Evolutionary conservation across 2,113 vertebrate species (phyloP).

Genomic region (Otocyon megalotis): DNA sequence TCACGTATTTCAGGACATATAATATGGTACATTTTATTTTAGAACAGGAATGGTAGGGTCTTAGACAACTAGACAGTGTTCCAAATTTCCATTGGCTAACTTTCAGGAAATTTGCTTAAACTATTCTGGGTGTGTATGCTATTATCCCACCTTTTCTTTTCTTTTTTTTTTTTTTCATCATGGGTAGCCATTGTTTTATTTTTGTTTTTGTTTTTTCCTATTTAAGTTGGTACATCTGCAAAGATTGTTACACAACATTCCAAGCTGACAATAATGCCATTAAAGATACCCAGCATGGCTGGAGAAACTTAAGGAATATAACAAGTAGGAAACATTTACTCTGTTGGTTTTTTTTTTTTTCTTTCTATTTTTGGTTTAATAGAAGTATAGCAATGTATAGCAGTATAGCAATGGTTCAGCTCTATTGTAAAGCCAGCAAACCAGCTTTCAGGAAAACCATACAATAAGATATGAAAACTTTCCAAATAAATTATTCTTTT

Average conservation of each 20-base stretch:
- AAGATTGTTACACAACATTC: neutral
- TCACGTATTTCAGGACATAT: neutral
- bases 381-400: neutral
- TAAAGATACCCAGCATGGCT: neutral
- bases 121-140: conserved; percentile 13
- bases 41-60: neutral
- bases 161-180: neutral
- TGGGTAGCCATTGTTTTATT: neutral
- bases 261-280: neutral
- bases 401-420: neutral
- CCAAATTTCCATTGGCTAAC: conserved; percentile 47
- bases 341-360: neutral
- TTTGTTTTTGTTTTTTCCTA: neutral
- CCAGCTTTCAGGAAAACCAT: neutral
- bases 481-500: conserved; percentile 24
- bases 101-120: conserved; percentile 41
- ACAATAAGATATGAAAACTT: neutral
- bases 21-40: neutral
- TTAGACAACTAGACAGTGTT: neutral
- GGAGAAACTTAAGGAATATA: neutral
- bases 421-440: neutral
- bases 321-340: neutral
- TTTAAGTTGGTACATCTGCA: conserved; percentile 27
- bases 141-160: neutral
- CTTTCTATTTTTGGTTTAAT: neutral